A percentile compares a stretch with the other conserved stretches of the same genome.
Conservation (phyloP, 2,113 vertebrate species). For the Phrynosoma blainvillii region DNA sequence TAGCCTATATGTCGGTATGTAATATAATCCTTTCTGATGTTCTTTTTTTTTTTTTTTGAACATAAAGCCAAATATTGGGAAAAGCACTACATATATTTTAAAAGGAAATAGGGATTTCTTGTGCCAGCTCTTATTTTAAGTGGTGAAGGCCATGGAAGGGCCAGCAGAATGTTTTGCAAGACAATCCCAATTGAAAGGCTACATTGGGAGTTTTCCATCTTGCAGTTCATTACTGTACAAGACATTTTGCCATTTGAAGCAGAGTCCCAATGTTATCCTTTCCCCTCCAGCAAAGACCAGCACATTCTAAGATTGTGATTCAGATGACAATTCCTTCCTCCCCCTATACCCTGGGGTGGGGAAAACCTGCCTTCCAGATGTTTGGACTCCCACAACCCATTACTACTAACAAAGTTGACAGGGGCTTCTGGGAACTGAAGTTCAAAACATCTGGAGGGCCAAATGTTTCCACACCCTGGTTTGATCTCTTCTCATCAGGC, state of each 20-base stretch:
- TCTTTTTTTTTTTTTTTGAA: conserved; percentile 35
- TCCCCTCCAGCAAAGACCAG: not conserved
- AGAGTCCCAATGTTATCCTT: not conserved
- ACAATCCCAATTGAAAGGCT: too few species aligned
- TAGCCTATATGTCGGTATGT: conserved; percentile 22
- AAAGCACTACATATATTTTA: conserved; percentile 35
- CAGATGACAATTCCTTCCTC: not conserved
- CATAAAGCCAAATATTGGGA: conserved; percentile 32
- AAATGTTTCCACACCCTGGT: not conserved
- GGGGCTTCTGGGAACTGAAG: not conserved
- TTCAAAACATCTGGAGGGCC: not conserved
- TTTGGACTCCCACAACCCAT: not conserved
- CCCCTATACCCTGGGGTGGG: not conserved
- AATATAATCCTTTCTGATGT: conserved; percentile 31
- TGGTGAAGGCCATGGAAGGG: not conserved
- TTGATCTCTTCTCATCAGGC: not conserved
- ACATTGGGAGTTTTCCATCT: not conserved
- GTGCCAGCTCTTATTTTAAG: conserved; percentile 34
- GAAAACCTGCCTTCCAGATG: not conserved
- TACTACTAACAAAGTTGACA: too few species aligned
- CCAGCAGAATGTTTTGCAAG: not conserved
- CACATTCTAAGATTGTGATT: not conserved
- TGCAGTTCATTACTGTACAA: not conserved
- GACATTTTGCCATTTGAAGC: too few species aligned
- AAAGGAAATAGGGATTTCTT: conserved; percentile 11